A percentile compares a stretch with the other conserved stretches of the same genome.
Conservation (phyloP, 2,113 vertebrate species). For the Bettongia penicillata region DNA sequence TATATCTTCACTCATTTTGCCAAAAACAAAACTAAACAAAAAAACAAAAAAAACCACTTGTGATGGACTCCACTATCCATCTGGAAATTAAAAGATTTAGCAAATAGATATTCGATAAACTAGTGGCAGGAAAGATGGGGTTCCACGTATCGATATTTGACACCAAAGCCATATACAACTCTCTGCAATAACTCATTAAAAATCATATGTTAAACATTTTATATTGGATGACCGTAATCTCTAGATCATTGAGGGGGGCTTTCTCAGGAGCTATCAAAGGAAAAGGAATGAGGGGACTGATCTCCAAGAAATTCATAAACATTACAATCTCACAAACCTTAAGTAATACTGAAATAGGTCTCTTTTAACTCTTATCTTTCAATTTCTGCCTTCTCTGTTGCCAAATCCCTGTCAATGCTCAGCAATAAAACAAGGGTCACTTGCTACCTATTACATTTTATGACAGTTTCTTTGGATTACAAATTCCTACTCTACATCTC, state of each 20-base stretch:
- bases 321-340: slow-evolving; percentile 13
- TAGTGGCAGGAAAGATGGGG: not conserved
- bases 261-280: not conserved
- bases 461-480: not conserved
- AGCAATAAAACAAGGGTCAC: not conserved
- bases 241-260: not conserved
- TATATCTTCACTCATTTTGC: not conserved
- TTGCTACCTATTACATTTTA: not conserved
- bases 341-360: not conserved
- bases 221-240: not conserved
- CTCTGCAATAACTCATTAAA: not conserved
- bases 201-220: not conserved
- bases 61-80: not conserved
- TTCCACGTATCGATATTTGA: not conserved
- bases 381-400: not conserved
- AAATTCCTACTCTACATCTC: slow-evolving; percentile 25
- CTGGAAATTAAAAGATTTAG: not conserved
- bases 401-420: not conserved
- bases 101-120: not conserved
- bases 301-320: slow-evolving; percentile 1
- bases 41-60: too few relatives aligned
- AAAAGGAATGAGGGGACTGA: not conserved
- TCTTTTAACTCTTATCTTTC: not conserved
- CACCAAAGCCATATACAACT: not conserved
- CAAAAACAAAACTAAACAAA: not conserved